phyloP scores from a whole-genome alignment of 2,797 vertebrate species.

The Cryptoblepharus egeriae region DNA sequence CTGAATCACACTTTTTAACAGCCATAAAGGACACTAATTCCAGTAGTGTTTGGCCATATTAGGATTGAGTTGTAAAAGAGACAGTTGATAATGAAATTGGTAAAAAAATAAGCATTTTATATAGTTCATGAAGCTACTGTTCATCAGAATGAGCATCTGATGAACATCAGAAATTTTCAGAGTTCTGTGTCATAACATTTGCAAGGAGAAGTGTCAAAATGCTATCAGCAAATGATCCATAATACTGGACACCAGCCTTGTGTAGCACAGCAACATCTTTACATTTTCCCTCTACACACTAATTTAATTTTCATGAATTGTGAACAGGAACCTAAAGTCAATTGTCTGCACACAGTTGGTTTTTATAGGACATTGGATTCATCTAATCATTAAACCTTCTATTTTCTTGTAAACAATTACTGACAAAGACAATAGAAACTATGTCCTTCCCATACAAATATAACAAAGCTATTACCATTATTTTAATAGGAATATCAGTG shows the following conservation, averaged over 20 bases:
- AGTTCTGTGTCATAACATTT: conserved; percentile 30
- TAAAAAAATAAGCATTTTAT: background rate
- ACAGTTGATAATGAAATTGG: background rate
- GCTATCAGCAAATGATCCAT: conserved; percentile 35
- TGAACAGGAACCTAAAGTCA: conserved; percentile 59
- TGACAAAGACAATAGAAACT: conserved; percentile 67
- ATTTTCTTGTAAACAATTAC: conserved; percentile 72
- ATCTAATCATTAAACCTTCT: conserved; percentile 70
- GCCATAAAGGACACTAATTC: no score
- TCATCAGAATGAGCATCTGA: no score
- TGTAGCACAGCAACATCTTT: background rate
- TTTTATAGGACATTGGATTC: conserved; percentile 69
- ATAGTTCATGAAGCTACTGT: background rate
- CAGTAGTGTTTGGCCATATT: no score
- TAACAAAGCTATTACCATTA: conserved; percentile 21
- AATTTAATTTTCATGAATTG: conserved; percentile 61
- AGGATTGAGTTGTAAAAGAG: no score
- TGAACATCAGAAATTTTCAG: no score
- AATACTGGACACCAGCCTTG: background rate
- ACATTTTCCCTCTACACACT: background rate
- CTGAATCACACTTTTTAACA: no score
- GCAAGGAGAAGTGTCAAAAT: background rate
- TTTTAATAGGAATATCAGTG: background rate
- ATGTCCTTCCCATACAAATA: conserved; percentile 51
- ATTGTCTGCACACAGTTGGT: conserved; percentile 54